Base-by-base conservation (phyloP, 2,888 invertebrate species). In the Agrotis puta region DNA sequence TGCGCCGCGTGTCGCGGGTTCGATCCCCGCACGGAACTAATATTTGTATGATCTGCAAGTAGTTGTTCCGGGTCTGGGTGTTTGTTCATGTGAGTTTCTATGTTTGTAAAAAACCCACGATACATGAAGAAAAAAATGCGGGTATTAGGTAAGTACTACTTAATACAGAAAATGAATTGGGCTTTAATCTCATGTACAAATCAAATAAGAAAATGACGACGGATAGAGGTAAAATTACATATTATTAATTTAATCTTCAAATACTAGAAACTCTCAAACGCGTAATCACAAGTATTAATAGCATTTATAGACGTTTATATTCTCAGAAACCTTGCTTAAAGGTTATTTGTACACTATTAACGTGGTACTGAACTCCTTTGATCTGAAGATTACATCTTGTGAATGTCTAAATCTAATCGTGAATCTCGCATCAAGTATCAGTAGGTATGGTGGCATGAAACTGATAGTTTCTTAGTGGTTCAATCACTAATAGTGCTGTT, bases 331-430 rank as follows among this genome's bases (percentile, higher is more conserved):
- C 74, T 79, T 72, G 54, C 18, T 18, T 33, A 79, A 82, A 79
- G 83, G 83, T 79, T 74, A 82, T 79, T 69, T 53, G 59, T 64
- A 69, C 74, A 69, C 56, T 83, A 61, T 69, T 66, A 64, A 65
- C 68, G 50, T 64, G 14, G 33, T 51, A 69, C 74, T 56, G 51
- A 71, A 78, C 69, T 54, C 74, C 65, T 69, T 50, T 22, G 74
- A 73, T 69, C 54, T 54, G 33, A 56, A 81, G 65, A 82, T 79
- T 69, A 59, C 48, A 65, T 63, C 22, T 69, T 61, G 48, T 65
- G 62, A 73, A 82, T 68, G 79, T 73, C 53, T 82, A 69, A 61
- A 82, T 79, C 48, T 82, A 59, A 79, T 82, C 82, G 58, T 73
- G 62, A 45, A 82, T 73, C 53, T 64, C 20, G 51, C 48, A 58